Evolutionary conservation across 2,797 vertebrate species (phyloP), one percentile per base, ranked within the genome.

Genomic region (Corythornis leucogaster): DNA sequence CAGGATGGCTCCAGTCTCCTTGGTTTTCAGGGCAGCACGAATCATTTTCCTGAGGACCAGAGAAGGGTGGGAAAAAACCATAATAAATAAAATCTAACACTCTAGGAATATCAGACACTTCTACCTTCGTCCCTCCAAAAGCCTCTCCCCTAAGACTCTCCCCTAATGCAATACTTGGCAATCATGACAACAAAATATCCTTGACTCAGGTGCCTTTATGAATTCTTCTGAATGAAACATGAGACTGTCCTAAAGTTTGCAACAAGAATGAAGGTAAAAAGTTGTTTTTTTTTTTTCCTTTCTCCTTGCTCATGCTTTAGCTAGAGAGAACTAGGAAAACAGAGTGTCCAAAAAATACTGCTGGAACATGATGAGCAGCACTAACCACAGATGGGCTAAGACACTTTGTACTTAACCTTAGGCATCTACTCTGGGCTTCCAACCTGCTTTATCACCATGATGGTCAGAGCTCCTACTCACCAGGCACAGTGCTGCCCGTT

Each of bases 401-500:
- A 15, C 5, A 4, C 15, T 19, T 43, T 71, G 8, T 2, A 6
- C 4, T 15, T 14, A 7, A 33, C 16, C 8, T 7, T 13, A 57
- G 15, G 1, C 9, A 12, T 5, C 18, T 22, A 0, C 24, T 77
- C 55, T 46, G 57, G 48, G 9, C 19, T 79, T 54, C 64, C 89
- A 51, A 30, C 1, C 6, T 54, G 55, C 51, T 25, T 35, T 14
- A 14, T 13, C 26, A 6, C 1, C 0, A 0, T 2, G 46, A 50
- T 25, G 26, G 42, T 12, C 11, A 0, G 6, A 28, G 22, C 2
- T 8, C 12, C 50, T 53, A 77, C 98, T 98, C 94, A 99, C 99
- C 99, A 99, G 95, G 99, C 97, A 26, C 97, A 96, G 61, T 97
- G 98, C 87, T 99, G 99, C 9, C 98, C 99, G 1, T 97, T 97